Percentiles rank a stretch among this genome's conserved stretches.
phyloP scores from a whole-genome alignment of 2,888 invertebrate species.

The Brachyopa scutellaris region DNA sequence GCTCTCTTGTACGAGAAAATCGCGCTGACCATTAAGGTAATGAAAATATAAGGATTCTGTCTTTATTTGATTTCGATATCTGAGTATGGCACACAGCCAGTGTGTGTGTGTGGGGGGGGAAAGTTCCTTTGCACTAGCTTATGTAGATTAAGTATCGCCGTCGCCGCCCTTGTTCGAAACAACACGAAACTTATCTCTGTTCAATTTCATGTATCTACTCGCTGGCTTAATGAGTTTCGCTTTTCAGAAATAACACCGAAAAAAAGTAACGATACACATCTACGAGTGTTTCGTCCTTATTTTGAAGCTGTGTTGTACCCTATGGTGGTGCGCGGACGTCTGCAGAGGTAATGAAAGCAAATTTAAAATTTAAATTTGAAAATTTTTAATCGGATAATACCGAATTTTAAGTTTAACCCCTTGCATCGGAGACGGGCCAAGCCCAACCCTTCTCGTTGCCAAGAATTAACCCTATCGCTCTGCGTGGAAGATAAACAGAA shows the following conservation, averaged over 20 bases:
- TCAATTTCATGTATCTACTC: constrained; percentile 15
- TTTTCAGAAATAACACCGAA: constrained; percentile 29
- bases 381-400: constrained; percentile 63
- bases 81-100: too few species aligned
- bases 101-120: too few species aligned
- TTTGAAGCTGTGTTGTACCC: neutral
- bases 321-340: constrained; percentile 32
- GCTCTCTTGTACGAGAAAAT: neutral
- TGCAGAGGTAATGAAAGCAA: constrained; percentile 48
- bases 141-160: constrained; percentile 16
- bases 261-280: constrained; percentile 36
- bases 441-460: constrained; percentile 35
- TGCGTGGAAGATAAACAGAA: constrained; percentile 29
- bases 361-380: constrained; percentile 67
- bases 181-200: constrained; percentile 22
- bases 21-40: constrained; percentile 51
- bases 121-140: constrained; percentile 43
- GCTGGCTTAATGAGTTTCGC: constrained; percentile 41
- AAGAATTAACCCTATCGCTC: constrained; percentile 51
- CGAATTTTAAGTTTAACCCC: constrained; percentile 56
- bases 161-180: neutral
- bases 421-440: constrained; percentile 26
- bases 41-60: constrained; percentile 57
- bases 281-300: too few species aligned
- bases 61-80: constrained; percentile 66